Evolutionary conservation across 1,140 invertebrate species (phyloP), one percentile per base, ranked within the genome.

Genomic region (Zophobas atratus): DNA sequence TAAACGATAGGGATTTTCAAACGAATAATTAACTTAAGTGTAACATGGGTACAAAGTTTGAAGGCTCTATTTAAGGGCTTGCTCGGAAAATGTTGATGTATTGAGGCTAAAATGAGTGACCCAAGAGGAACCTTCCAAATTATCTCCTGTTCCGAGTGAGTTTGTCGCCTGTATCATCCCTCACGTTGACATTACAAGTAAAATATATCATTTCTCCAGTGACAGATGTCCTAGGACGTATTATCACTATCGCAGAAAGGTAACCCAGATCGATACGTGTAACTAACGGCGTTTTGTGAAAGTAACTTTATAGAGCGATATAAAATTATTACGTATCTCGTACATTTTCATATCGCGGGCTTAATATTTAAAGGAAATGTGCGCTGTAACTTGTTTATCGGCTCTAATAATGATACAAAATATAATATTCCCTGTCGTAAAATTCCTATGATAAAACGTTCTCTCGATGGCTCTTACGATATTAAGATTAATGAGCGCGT

Each of bases 301-400:
- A 67, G 60, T 67, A 38, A 39, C 60, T 67, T 67, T 67, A 67
- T 67, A 67, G 38, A 32, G n/a, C 56, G 3, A 6, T 32, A 67
- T 67, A 43, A 67, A 67, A 67, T 67, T 67, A 67, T 67, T 4
- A 51, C 49, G 43, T 46, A 46, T 46, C 43, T 51, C 49, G 49
- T 51, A 20, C 49, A 43, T 43, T 67, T 67, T 67, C 60, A 43
- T 67, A 67, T 67, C 60, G 38, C 35, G 1, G 39, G 60, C 20
- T 67, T 67, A 67, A 67, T 67, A 67, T 67, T 67, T 67, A 67
- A 60, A 67, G 49, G 49, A 51, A 51, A 51, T 51, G 49, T 51
- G 33, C 8, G 60, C 60, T 39, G 43, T 67, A 67, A 67, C 60
- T 67, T 67, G 60, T 67, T 67, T 67, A 67, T 67, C 60, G 39